Evolutionary conservation across 2,797 vertebrate species (phyloP).

Genomic region (Anguilla pacifica): DNA sequence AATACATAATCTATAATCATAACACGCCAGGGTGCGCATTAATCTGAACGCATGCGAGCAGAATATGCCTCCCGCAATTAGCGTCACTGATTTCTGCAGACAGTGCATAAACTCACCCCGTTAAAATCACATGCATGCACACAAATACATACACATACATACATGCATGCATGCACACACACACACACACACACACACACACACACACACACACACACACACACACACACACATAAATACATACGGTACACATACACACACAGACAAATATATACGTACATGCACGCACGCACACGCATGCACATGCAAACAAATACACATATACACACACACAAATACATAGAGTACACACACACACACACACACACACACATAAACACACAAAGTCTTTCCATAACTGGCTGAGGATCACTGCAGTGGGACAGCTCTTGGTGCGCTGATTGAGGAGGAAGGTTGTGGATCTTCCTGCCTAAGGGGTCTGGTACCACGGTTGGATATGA

Average conservation of each 20-base stretch:
- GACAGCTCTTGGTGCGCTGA: too few species aligned
- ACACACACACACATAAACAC: too few species aligned
- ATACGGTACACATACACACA: too few species aligned
- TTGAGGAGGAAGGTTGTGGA: not conserved
- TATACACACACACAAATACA: too few species aligned
- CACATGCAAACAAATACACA: too few species aligned
- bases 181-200: too few species aligned
- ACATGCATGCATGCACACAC: too few species aligned
- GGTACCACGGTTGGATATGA: not conserved
- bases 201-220: not conserved
- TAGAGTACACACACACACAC: too few species aligned
- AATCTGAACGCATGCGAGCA: not conserved
- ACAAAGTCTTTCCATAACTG: not conserved
- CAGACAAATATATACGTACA: too few species aligned
- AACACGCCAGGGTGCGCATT: not conserved
- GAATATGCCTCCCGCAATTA: constrained; percentile 7
- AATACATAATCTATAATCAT: constrained; percentile 47
- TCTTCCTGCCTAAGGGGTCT: not conserved
- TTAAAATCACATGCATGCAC: not conserved
- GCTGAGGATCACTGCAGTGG: not conserved
- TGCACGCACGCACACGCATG: too few species aligned
- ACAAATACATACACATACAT: too few species aligned
- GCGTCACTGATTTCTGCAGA: constrained; percentile 29
- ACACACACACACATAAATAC: too few species aligned
- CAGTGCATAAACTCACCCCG: not conserved